Conservation (phyloP, 2,888 invertebrate species). For the Andrena marginata region DNA sequence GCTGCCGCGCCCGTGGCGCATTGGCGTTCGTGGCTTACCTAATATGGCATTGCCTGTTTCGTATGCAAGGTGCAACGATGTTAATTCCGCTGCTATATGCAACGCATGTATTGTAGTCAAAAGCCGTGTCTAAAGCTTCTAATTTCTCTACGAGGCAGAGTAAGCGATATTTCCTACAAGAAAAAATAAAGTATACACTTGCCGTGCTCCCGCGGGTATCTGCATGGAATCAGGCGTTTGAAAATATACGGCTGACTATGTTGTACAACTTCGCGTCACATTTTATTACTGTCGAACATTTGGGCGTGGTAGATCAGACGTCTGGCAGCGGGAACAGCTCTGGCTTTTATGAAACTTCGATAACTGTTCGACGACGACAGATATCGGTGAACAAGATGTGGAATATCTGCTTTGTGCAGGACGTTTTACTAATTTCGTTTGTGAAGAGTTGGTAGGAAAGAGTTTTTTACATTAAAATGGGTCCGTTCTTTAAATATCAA, state of each 20-base stretch:
- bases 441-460: no score
- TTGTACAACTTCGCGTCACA: neutral
- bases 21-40: slow-evolving; percentile 50
- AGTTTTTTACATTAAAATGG: no score
- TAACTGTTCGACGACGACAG: no score
- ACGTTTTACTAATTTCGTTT: no score
- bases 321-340: neutral
- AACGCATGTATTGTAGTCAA: slow-evolving; percentile 53
- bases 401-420: no score
- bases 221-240: neutral
- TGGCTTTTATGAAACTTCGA: no score
- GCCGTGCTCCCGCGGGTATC: neutral
- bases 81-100: slow-evolving; percentile 53
- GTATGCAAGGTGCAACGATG: slow-evolving; percentile 52
- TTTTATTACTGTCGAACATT: neutral
- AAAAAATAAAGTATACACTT: slow-evolving; percentile 30
- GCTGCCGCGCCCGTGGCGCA: slow-evolving; percentile 30
- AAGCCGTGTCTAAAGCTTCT: slow-evolving; percentile 55
- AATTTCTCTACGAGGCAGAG: slow-evolving; percentile 39
- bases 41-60: slow-evolving; percentile 48
- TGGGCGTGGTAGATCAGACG: neutral
- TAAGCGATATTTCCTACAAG: slow-evolving; percentile 18
- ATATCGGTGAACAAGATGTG: no score
- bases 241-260: neutral
- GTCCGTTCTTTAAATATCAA: no score